These are phyloP conservation scores for Periplaneta americana DNA, from an alignment of 1,140 invertebrate species.

Conservation along the genomic window DNA sequence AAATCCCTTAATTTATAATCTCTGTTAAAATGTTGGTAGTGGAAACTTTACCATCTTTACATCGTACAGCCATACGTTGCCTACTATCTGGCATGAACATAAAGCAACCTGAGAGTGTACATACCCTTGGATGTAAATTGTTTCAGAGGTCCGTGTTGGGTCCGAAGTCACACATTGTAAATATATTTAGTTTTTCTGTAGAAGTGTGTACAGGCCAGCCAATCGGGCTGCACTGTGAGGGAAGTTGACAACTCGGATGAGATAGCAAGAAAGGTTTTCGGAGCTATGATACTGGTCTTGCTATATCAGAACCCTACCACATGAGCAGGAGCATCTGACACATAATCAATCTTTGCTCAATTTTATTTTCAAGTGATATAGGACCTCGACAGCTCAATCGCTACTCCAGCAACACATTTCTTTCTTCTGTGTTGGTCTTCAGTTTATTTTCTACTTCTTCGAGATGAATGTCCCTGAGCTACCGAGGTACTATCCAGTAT, in stretches of 20 bases:
- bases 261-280: constrained; percentile 7
- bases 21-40: background rate
- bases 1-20: background rate
- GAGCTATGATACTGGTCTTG: constrained; percentile 10
- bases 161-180: constrained; percentile 5
- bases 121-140: constrained; percentile 15
- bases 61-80: background rate
- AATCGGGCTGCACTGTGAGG: background rate
- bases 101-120: constrained; percentile 9
- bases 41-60: background rate
- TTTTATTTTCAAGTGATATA: background rate
- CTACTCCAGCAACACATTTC: background rate
- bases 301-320: background rate
- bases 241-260: background rate
- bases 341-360: background rate
- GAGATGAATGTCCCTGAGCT: background rate
- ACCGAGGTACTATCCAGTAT: background rate
- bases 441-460: background rate
- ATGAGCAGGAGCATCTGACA: background rate
- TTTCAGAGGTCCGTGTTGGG: constrained; percentile 1
- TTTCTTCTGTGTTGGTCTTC: background rate
- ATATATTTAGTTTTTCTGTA: constrained; percentile 11
- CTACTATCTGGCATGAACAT: background rate
- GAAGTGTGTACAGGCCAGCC: background rate
- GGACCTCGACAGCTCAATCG: background rate